Base-by-base conservation (phyloP, 2,888 invertebrate species). In the Heliconius charithonia region DNA sequence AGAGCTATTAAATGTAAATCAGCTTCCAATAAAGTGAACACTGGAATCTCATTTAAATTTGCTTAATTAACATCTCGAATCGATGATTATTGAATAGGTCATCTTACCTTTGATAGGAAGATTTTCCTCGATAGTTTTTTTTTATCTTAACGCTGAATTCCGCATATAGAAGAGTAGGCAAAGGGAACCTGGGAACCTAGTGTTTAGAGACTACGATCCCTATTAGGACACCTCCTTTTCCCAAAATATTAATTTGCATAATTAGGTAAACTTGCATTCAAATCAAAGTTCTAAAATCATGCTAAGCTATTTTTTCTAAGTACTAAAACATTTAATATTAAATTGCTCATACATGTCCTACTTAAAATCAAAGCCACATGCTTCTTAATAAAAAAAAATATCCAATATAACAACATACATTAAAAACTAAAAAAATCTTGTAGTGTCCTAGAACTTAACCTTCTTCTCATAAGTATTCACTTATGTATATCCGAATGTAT, bases 61-160 rank as follows among this genome's bases (percentile, higher is more conserved):
- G 45, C 80, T 81, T 78, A 76, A 82, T 80, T 76, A 78, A 29
- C 71, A 76, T 79, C 77, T 80, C 75, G 45, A 79, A 75, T 65
- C 67, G 51, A 56, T 62, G 74, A 78, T 80, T 79, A 78, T 69
- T 78, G 74, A 65, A 79, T 41, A 77, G 66, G 80, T 78, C 41
- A 41, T 63, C 74, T 73, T 74, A 74, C 63, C 62, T 74, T 62
- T 62, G 12, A 32, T 25, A 63, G 19, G 25, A 19, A 37, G 29
- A 65, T 9, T 59, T 59, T 59, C 59, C 3, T 59, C 3, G n/a
- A 59, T 10, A n/a, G 59, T 59, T 59, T 59, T 51, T 51, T 19
- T 51, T 51, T 19, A 19, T 19, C 51, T 51, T 51, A 19, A 51
- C 51, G 6, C 19, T 51, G 1, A 51, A 19, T 19, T 19, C 19